Percentiles rank a stretch among this genome's conserved stretches.
phyloP scores from a whole-genome alignment of 2,113 vertebrate species.

The Callaeas wilsoni region DNA sequence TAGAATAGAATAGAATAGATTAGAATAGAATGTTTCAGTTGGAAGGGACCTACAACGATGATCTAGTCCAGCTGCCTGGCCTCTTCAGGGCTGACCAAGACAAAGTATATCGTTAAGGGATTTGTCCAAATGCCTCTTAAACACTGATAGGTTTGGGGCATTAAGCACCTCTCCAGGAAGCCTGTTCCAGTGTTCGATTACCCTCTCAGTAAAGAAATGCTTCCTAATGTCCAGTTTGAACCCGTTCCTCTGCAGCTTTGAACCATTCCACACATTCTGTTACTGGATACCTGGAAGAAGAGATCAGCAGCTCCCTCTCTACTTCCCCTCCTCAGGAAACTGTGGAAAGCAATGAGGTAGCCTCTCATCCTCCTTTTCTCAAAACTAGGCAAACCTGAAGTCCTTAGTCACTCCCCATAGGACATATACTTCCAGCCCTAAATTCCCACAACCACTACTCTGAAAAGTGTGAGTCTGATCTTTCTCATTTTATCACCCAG shows the following conservation, averaged over 20 bases:
- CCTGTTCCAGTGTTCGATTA: background rate
- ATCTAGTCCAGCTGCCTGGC: background rate
- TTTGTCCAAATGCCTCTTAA: background rate
- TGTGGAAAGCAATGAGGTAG: background rate
- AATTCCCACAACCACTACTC: background rate
- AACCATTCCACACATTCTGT: rapidly evolving
- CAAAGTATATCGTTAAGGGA: background rate
- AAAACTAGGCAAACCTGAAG: background rate
- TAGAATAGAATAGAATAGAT: background rate
- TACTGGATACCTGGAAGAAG: background rate
- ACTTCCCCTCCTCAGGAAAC: background rate
- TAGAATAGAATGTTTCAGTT: background rate
- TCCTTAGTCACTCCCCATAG: rapidly evolving
- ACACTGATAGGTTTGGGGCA: background rate
- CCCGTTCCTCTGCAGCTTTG: rapidly evolving
- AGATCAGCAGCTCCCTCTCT: background rate
- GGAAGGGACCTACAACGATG: background rate
- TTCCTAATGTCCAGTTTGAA: background rate
- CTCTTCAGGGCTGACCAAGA: background rate
- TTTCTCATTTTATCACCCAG: background rate
- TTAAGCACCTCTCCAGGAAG: background rate
- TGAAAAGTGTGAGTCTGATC: background rate
- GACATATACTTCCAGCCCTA: background rate
- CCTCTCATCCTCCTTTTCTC: background rate
- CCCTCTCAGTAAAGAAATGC: background rate